Evolutionary conservation across 2,888 invertebrate species (phyloP), one percentile per base, ranked within the genome.

Genomic region (Flexamia atlantica): DNA sequence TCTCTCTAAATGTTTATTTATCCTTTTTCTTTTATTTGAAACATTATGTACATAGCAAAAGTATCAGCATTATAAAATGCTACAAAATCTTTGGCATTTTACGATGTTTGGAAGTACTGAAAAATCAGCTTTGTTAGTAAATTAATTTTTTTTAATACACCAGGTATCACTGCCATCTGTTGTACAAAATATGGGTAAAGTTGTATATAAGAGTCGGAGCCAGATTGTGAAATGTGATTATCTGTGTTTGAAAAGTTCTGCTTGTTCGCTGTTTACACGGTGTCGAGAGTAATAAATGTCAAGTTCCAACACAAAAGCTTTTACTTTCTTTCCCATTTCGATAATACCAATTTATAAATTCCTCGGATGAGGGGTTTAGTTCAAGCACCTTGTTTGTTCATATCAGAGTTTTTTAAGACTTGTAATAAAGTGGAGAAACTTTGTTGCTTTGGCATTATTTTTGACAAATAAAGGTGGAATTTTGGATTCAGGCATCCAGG

Each of bases 131-230:
- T 28, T 12, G 5, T 20, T 80, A 80, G 46, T 68, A 68, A 81
- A 42, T 36, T 30, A 36, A 30, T 64, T 64, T 64, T 30, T n/a
- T 4, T n/a, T 20, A 23, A 23, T 23, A 81, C 81, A 82, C 82
- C 82, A 82, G 82, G 50, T 68, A 42, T 50, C 82, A 82, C 82
- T 82, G 82, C 82, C 82, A 82, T 32, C 60, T 53, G 57, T 80
- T 80, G 57, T 80, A 79, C 50, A 79, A 53, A 46, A 46, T 46
- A 46, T 46, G 53, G 46, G 23, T 23, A 53, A 64, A 64, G 64
- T 64, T 64, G 64, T 64, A 64, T 3, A 64, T 64, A 64, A 25
- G 64, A 64, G 64, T 28, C 28, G 64, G 64, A 28, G 64, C 64
- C 64, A 64, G 64, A 64, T 64, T 64, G 64, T 30, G 64, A 64